These are phyloP conservation scores for Cryptoprocta ferox DNA, from an alignment of 2,797 vertebrate species.

Conservation along the genomic window DNA sequence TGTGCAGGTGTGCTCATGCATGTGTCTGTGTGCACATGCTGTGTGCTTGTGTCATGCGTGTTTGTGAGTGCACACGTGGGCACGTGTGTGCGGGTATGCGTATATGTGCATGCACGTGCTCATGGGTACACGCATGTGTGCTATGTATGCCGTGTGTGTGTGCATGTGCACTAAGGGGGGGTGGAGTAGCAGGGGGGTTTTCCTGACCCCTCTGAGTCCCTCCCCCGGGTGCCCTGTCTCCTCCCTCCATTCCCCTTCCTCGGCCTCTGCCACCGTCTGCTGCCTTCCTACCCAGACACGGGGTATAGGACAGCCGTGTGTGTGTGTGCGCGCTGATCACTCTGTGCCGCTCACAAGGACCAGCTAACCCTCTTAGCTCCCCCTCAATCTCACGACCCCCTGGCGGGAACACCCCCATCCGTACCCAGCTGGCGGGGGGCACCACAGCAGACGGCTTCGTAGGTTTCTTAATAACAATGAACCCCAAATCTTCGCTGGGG, in stretches of 20 bases:
- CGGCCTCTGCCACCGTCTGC: neutral
- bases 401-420: neutral
- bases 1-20: no score
- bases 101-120: no score
- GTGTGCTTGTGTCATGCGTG: neutral
- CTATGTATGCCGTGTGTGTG: neutral
- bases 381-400: neutral
- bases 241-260: neutral
- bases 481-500: neutral
- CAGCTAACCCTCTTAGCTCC: conserved; percentile 48
- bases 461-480: neutral
- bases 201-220: neutral
- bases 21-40: neutral
- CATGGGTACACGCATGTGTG: neutral
- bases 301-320: neutral
- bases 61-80: neutral
- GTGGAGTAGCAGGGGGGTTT: neutral
- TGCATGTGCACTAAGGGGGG: accelerated
- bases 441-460: neutral
- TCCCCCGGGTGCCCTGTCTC: neutral
- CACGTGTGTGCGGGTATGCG: accelerated
- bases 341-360: neutral
- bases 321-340: neutral
- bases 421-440: neutral
- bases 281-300: neutral